Percentiles rank a stretch among this genome's conserved stretches.
Evolutionary conservation across 2,888 invertebrate species (phyloP).

Genomic region (Leptopilina syphax): DNA sequence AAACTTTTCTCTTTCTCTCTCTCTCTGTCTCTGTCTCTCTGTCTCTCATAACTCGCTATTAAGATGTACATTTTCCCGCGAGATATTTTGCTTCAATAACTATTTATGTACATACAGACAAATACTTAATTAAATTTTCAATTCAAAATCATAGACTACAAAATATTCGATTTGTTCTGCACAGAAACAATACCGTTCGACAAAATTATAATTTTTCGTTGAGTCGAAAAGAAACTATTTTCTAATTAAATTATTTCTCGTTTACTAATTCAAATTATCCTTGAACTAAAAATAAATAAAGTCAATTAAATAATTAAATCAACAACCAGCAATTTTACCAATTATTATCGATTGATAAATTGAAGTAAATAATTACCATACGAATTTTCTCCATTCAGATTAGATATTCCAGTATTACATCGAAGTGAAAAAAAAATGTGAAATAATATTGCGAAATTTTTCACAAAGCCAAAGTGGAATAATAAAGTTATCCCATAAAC

Average conservation of each 20-base stretch:
- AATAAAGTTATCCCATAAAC: too few relatives aligned
- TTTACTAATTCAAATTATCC: too few relatives aligned
- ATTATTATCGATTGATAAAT: too few relatives aligned
- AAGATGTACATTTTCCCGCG: slow-evolving; percentile 29
- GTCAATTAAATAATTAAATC: too few relatives aligned
- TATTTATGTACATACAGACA: neutral
- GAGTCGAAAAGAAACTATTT: too few relatives aligned
- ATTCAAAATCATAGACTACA: slow-evolving; percentile 5
- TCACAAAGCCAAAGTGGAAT: too few relatives aligned
- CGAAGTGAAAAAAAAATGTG: too few relatives aligned
- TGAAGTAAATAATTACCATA: too few relatives aligned
- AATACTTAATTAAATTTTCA: slow-evolving; percentile 28
- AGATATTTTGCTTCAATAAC: slow-evolving; percentile 26
- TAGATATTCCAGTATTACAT: neutral
- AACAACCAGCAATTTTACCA: too few relatives aligned
- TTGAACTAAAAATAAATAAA: too few relatives aligned
- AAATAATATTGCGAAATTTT: neutral
- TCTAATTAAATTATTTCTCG: too few relatives aligned
- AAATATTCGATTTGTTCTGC: slow-evolving; percentile 22
- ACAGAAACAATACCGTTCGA: slow-evolving; percentile 15
- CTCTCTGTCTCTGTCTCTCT: too few relatives aligned
- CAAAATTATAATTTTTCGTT: slow-evolving; percentile 2
- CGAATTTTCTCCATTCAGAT: neutral
- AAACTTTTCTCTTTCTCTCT: slow-evolving; percentile 16
- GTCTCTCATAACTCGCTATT: slow-evolving; percentile 17